Conservation (phyloP, 2,113 vertebrate genomes). For the Corydoras maculifer region DNA sequence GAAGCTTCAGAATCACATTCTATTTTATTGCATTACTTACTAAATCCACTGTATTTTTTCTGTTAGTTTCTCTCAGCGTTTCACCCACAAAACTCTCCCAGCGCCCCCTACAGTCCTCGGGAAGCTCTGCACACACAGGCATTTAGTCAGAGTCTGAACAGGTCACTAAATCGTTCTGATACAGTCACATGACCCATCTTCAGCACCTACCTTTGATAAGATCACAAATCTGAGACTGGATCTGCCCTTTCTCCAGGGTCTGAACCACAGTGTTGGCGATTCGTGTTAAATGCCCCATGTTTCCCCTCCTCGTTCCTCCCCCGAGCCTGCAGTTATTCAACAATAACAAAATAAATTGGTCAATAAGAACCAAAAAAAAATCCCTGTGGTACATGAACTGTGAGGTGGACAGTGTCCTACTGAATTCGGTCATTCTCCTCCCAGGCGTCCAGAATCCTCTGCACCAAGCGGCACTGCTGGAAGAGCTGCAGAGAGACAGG, state of each 20-base stretch:
- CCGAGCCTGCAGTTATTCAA: constrained; percentile 66
- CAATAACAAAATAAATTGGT: background rate
- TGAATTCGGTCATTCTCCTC: constrained; percentile 92
- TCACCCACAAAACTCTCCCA: constrained; percentile 96
- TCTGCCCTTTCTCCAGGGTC: constrained; percentile 84
- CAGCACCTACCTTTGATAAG: constrained; percentile 78
- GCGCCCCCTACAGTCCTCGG: constrained; percentile 86
- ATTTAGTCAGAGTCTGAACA: too few relatives aligned
- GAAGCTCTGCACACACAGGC: constrained; percentile 69
- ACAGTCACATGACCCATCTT: background rate
- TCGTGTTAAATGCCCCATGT: constrained; percentile 94
- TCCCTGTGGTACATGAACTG: background rate
- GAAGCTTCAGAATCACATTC: too few relatives aligned
- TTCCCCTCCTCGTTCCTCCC: constrained; percentile 84
- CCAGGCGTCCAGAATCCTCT: constrained; percentile 92
- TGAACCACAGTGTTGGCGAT: constrained; percentile 92
- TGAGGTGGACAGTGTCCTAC: constrained; percentile 59
- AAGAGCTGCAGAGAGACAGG: constrained; percentile 70
- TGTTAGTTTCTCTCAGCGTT: constrained; percentile 85
- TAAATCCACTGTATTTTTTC: constrained; percentile 88
- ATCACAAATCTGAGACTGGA: constrained; percentile 77
- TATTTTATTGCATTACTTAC: constrained; percentile 59
- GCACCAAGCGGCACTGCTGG: constrained; percentile 86
- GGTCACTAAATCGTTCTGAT: background rate
- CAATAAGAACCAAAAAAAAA: constrained; percentile 3